Evolutionary conservation across 2,113 vertebrate species (phyloP).

Genomic region (Pteruthius melanotis): DNA sequence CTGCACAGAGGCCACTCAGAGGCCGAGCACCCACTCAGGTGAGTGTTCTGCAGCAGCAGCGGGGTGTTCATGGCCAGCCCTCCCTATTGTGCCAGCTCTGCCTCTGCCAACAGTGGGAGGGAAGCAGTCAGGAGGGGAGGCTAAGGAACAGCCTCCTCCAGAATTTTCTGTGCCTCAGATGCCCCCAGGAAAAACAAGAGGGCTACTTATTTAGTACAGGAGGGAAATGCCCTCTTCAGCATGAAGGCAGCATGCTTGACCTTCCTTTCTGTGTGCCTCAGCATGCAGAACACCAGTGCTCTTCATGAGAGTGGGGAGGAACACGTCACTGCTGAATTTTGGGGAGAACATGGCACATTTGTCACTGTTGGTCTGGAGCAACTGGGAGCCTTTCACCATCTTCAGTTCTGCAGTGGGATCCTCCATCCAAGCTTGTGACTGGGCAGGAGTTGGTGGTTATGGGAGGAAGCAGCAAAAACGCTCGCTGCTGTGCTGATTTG

Average conservation of each 20-base stretch:
- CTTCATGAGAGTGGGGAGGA: neutral
- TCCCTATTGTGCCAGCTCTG: rapidly evolving
- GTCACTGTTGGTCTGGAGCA: neutral
- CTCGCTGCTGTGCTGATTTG: neutral
- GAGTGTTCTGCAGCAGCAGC: neutral
- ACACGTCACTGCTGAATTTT: neutral
- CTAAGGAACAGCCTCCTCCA: neutral
- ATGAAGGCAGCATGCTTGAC: neutral
- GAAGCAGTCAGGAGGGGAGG: neutral
- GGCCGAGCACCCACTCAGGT: rapidly evolving
- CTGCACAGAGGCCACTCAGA: neutral
- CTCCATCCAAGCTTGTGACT: rapidly evolving
- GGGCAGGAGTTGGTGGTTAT: neutral
- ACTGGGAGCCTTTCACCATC: neutral
- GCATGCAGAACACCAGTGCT: neutral
- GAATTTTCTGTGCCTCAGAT: neutral
- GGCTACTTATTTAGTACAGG: neutral
- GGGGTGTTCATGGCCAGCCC: neutral
- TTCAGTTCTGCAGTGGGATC: neutral
- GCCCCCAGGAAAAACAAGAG: neutral
- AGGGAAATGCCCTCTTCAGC: neutral
- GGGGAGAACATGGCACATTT: neutral
- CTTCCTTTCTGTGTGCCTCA: neutral
- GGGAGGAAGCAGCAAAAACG: neutral
- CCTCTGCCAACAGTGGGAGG: neutral